phyloP scores from a whole-genome alignment of 2,888 invertebrate genomes.

The Sinohyriopsis cumingii region DNA sequence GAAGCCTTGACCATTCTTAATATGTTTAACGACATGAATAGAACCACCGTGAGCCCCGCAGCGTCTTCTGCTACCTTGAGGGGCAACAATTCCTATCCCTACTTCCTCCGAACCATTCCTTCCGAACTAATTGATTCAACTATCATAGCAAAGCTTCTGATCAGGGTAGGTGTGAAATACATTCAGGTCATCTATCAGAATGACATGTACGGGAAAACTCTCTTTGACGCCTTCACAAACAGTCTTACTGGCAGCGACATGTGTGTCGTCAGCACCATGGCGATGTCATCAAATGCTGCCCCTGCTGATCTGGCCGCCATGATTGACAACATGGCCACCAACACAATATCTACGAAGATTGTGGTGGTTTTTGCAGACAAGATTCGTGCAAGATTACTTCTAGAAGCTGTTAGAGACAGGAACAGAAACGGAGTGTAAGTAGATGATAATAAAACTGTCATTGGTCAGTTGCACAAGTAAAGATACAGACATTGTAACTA shows the following conservation, averaged over 20 bases:
- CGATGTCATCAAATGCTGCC: conserved; percentile 4
- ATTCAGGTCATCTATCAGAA: conserved; percentile 45
- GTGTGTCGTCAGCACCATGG: conserved; percentile 42
- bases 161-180: conserved; percentile 26
- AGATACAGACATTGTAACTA: not conserved
- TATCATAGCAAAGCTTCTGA: conserved; percentile 50
- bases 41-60: conserved; percentile 72
- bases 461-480: conserved; percentile 3
- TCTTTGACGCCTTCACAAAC: conserved; percentile 29
- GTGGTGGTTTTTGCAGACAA: conserved; percentile 44
- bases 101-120: conserved; percentile 57
- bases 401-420: conserved; percentile 14
- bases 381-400: conserved; percentile 16
- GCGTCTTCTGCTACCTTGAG: conserved; percentile 48
- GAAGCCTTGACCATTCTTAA: conserved; percentile 45
- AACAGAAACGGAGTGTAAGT: not conserved
- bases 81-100: conserved; percentile 37
- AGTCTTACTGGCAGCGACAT: conserved; percentile 19
- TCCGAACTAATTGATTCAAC: conserved; percentile 45
- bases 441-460: conserved; percentile 3
- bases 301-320: conserved; percentile 5
- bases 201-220: conserved; percentile 30
- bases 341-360: conserved; percentile 15
- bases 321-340: conserved; percentile 16
- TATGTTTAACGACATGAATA: conserved; percentile 74